These are phyloP conservation scores for Himalopsyche anomala DNA, from an alignment of 2,888 invertebrate species.

Conservation along the genomic window DNA sequence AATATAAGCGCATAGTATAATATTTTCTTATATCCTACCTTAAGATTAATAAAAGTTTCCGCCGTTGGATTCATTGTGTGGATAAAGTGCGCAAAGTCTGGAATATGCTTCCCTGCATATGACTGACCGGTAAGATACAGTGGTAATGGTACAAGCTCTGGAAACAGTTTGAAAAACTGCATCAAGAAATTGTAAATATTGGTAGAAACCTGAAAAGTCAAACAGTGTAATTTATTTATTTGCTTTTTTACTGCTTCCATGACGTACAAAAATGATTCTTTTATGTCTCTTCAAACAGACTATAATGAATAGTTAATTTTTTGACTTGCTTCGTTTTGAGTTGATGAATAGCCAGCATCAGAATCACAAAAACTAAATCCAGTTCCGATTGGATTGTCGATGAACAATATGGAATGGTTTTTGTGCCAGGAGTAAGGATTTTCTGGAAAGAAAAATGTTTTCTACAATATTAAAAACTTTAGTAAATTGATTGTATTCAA, in stretches of 20 bases:
- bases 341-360: conserved; percentile 78
- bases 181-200: not conserved
- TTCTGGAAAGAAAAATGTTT: conserved; percentile 69
- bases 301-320: not conserved
- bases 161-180: conserved; percentile 80
- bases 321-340: conserved; percentile 77
- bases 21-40: not conserved
- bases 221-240: not conserved
- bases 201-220: not conserved
- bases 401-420: conserved; percentile 80
- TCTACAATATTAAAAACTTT: too few species aligned
- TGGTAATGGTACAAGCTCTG: conserved; percentile 75
- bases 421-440: conserved; percentile 76
- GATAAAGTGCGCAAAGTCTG: conserved; percentile 73
- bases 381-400: conserved; percentile 82
- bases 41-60: conserved; percentile 7
- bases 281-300: too few species aligned
- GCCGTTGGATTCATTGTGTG: not conserved
- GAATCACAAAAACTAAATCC: conserved; percentile 81
- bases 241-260: too few species aligned
- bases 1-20: too few species aligned
- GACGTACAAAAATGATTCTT: too few species aligned
- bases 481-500: too few species aligned
- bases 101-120: conserved; percentile 77
- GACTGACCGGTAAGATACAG: conserved; percentile 82